These are phyloP conservation scores for Dermatophagoides farinae DNA, from an alignment of 1,140 invertebrate species.

Conservation along the genomic window DNA sequence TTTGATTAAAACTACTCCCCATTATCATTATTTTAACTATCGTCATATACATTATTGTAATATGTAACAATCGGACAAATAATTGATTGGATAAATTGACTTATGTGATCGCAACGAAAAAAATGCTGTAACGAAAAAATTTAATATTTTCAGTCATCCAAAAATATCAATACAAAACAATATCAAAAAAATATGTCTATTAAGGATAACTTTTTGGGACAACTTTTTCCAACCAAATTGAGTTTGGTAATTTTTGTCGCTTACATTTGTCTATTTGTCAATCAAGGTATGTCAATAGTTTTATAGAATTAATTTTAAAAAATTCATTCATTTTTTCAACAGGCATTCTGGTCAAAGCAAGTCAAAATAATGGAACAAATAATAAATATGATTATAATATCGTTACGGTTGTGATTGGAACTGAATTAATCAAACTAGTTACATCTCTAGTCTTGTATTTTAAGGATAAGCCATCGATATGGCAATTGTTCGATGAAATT, in stretches of 20 bases:
- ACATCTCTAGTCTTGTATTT: constrained; percentile 44
- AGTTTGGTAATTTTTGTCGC: constrained; percentile 54
- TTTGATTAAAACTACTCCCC: too few relatives aligned
- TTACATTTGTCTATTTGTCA: constrained; percentile 59
- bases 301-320: neutral
- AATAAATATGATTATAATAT: constrained; percentile 69
- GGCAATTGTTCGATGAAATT: constrained; percentile 20
- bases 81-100: too few relatives aligned
- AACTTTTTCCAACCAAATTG: constrained; percentile 56
- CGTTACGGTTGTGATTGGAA: constrained; percentile 62
- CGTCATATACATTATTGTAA: too few relatives aligned
- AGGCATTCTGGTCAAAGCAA: constrained; percentile 77
- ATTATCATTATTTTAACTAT: too few relatives aligned
- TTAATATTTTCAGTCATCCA: too few relatives aligned
- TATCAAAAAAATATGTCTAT: neutral
- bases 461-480: constrained; percentile 24
- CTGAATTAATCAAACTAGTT: constrained; percentile 64
- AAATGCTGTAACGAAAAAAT: too few relatives aligned
- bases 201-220: neutral
- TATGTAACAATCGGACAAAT: too few relatives aligned
- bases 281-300: constrained; percentile 42
- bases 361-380: constrained; percentile 42
- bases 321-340: constrained; percentile 21
- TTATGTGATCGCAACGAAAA: too few relatives aligned
- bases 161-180: too few relatives aligned